Conservation (phyloP, 2,797 vertebrate genomes). For the Carapus acus region DNA sequence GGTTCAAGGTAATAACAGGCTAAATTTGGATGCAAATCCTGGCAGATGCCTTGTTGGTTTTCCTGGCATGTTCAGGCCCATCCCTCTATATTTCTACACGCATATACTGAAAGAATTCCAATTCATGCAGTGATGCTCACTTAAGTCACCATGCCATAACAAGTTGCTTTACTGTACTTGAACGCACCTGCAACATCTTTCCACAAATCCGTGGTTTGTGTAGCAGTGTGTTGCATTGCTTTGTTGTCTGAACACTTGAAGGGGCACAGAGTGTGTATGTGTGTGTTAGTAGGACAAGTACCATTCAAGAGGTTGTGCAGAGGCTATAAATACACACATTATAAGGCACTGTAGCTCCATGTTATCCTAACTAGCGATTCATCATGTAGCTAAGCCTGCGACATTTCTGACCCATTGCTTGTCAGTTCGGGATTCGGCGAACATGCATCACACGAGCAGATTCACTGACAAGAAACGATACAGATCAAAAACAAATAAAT, state of each 20-base stretch:
- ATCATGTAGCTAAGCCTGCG: slow-evolving; percentile 15
- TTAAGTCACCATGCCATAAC: background rate
- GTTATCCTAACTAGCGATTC: slow-evolving; percentile 30
- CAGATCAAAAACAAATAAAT: background rate
- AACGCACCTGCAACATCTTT: background rate
- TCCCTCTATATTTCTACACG: slow-evolving; percentile 23
- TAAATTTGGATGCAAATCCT: slow-evolving; percentile 46
- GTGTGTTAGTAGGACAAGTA: background rate
- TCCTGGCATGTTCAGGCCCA: slow-evolving; percentile 42
- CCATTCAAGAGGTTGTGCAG: slow-evolving; percentile 4
- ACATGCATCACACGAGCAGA: slow-evolving; percentile 24
- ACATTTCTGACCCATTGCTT: slow-evolving; percentile 38
- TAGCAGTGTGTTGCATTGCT: slow-evolving; percentile 5
- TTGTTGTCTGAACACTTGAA: background rate
- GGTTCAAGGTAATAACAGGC: slow-evolving; percentile 59
- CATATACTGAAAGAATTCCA: background rate
- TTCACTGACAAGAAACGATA: slow-evolving; percentile 32
- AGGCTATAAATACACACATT: too few species aligned
- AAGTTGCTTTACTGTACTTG: too few species aligned
- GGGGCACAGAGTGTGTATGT: background rate
- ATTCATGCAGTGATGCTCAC: background rate
- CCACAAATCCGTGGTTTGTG: background rate
- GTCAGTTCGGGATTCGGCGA: slow-evolving; percentile 29
- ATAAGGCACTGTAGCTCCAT: slow-evolving; percentile 9
- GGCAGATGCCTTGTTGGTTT: slow-evolving; percentile 41